These are phyloP conservation scores for Esox lucius DNA, from an alignment of 2,797 vertebrate species.

Conservation along the genomic window DNA sequence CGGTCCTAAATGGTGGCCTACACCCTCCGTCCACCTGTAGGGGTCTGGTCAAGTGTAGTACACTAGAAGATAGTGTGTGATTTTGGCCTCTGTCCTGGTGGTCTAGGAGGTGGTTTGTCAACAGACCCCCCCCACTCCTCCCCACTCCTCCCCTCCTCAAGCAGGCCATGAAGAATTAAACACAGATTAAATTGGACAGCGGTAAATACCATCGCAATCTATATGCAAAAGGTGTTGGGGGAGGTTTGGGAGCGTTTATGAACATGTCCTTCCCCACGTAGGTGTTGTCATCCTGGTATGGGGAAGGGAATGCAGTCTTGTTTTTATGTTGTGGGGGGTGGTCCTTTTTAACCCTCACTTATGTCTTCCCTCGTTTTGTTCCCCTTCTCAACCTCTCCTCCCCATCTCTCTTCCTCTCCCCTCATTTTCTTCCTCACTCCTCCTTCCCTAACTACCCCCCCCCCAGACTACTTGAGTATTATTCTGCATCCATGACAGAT, in stretches of 20 bases:
- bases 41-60: background rate
- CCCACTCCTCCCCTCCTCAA: conserved; percentile 70
- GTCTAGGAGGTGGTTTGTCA: conserved; percentile 90
- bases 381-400: conserved; percentile 7
- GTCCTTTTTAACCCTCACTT: background rate
- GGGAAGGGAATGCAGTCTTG: conserved; percentile 43
- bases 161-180: conserved; percentile 97
- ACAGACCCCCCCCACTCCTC: conserved; percentile 58
- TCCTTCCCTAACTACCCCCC: conserved; percentile 80
- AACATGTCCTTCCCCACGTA: conserved; percentile 83
- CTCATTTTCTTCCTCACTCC: conserved; percentile 22
- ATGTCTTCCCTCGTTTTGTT: conserved; percentile 17
- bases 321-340: background rate
- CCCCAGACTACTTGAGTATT: conserved; percentile 87
- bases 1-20: background rate
- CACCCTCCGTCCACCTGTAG: background rate
- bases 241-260: conserved; percentile 81
- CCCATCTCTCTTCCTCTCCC: background rate
- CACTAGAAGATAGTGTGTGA: background rate
- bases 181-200: conserved; percentile 99
- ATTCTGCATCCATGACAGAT: conserved; percentile 85
- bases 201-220: conserved; percentile 96
- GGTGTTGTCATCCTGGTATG: conserved; percentile 81
- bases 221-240: conserved; percentile 88
- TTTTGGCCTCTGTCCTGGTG: conserved; percentile 76